Base-by-base conservation (phyloP, 2,888 invertebrate genomes). In the Cancer borealis region DNA sequence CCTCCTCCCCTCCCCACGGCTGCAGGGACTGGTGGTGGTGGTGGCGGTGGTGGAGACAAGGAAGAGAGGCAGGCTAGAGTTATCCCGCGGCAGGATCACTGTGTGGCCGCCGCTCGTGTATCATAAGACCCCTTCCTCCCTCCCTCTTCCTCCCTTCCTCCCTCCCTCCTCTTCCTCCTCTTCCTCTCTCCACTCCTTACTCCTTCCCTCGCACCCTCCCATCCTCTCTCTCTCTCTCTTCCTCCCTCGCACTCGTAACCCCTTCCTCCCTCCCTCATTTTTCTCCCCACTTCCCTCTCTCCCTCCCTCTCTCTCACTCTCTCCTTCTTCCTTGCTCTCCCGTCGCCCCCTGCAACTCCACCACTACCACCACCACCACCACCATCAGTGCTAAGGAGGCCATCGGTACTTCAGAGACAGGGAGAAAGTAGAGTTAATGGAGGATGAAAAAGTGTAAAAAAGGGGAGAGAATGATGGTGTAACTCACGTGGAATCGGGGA, bases 391-490 rank as follows among this genome's bases (percentile, higher is more conserved):
- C 84, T 84, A 84, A 84, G 84, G 84, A 84, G 84, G 84, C 84
- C 84, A 84, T 84, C 39, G 84, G 84, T 84, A 84, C 84, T 84
- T 84, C 14, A 84, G 39, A 84, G 84, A 84, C 84, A 84, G 39
- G 39, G 84, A 84, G 84, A 84, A 84, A 84, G 84, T 84, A 39
- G 84, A 84, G 84, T 46, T 66, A 73, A 46, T 39, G 79, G 39
- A 30, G 79, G 92, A 73, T 30, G 92, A 47, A 39, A 79, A 73
- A 45, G 14, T n/a, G 54, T 6, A 79, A 73, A 92, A 30, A 39
- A 73, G 73, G 73, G 73, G 92, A 30, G 79, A 73, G 92, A 21
- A 84, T 84, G 39, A 84, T 84, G 84, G 84, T 39, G 84, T 84
- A 84, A 84, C 84, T 84, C 84, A 84, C 84, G 12, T 10, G 30